Base-by-base conservation (phyloP, 1,140 invertebrate species). In the Drosophila miranda region DNA sequence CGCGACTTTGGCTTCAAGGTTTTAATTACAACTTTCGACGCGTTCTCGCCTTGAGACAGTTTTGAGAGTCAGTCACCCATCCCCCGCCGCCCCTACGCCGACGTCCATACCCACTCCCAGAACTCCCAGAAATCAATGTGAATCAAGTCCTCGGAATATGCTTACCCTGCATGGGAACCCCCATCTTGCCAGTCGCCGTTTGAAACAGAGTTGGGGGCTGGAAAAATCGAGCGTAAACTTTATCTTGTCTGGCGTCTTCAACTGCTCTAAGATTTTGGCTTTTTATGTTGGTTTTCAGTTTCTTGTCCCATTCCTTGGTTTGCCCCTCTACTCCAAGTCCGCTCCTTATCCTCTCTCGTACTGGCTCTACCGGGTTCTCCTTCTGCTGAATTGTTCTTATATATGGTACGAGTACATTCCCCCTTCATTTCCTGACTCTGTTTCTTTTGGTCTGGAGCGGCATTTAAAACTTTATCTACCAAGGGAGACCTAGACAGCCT, bases 261-360 rank as follows among this genome's bases (percentile, higher is more conserved):
- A 82, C 70, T 70, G 73, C 62, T 70, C 45, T 60, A 74, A 66
- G 78, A 81, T 83, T 79, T 80, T 68, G 78, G 74, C 74, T 75
- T 86, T 87, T 86, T 86, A 78, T 87, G 81, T 86, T 87, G 77
- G 81, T 86, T 84, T 81, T 86, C 76, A 76, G 72, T 81, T 13
- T 38, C 34, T 38, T 38, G 8, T 84, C 38, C 48, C 53, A 46
- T 43, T 23, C 9, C 13, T 23, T 19, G 43, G 50, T 38, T 62
- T 16, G n/a, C 45, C 19, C 50, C 49, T 56, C 56, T 49, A 43
- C 57, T 28, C 30, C 51, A 8, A n/a, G 34, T 30, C n/a, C 38
- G 23, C 19, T 46, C 43, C 23, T 19, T 14, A 13, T 14, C 21
- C 8, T 28, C 55, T 14, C 52, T n/a, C 43, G 61, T 7, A 30